These are phyloP conservation scores for Metallyticus violacea DNA, from an alignment of 2,888 invertebrate species.

Conservation along the genomic window DNA sequence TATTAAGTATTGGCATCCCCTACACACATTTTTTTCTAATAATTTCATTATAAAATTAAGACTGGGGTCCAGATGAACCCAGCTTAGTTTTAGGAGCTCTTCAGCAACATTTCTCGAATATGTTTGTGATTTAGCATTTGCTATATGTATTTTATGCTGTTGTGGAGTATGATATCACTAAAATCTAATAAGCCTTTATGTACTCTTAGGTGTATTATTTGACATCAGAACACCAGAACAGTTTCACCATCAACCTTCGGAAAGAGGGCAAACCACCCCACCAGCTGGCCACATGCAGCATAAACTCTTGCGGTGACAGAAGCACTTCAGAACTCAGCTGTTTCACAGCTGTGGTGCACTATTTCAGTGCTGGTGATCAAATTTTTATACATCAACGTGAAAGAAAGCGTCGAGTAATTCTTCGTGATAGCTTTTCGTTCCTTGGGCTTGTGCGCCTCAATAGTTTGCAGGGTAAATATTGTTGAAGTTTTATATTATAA, in stretches of 20 bases:
- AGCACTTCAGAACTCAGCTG: slow-evolving; percentile 43
- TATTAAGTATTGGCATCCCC: too few species aligned
- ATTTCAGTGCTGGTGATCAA: slow-evolving; percentile 21
- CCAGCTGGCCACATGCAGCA: slow-evolving; percentile 22
- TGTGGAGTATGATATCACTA: too few species aligned
- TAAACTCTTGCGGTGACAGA: slow-evolving; percentile 20
- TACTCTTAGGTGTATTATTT: slow-evolving; percentile 30
- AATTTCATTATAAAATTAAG: too few species aligned
- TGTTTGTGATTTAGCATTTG: too few species aligned
- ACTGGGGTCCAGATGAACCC: too few species aligned
- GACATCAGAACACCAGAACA: slow-evolving; percentile 25
- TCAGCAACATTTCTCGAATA: too few species aligned
- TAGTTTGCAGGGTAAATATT: not conserved
- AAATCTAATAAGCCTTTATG: too few species aligned
- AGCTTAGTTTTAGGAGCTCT: too few species aligned
- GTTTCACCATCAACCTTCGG: slow-evolving; percentile 26
- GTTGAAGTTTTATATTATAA: not conserved
- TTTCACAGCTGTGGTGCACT: slow-evolving; percentile 41
- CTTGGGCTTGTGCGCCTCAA: slow-evolving; percentile 29
- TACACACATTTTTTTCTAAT: too few species aligned
- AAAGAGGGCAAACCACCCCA: not conserved
- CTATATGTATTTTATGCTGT: too few species aligned
- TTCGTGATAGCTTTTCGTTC: slow-evolving; percentile 30
- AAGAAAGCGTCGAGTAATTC: slow-evolving; percentile 21
- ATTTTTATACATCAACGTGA: slow-evolving; percentile 32